Evolutionary conservation across 2,888 invertebrate species (phyloP).

Genomic region (Apotomis turbidana): DNA sequence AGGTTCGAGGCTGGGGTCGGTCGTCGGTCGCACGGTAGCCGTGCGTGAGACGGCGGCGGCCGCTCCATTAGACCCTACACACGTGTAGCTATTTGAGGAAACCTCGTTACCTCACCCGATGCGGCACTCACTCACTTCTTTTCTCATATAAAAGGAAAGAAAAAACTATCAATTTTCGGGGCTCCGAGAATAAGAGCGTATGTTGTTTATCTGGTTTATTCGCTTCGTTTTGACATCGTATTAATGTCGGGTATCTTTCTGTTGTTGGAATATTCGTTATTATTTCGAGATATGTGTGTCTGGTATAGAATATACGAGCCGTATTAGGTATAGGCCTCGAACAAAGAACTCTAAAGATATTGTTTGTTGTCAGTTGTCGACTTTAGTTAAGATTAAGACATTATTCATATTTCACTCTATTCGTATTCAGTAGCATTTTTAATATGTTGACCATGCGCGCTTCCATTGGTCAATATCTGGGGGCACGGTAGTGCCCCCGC

Average conservation of each 20-base stretch:
- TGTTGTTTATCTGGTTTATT: slow-evolving; percentile 22
- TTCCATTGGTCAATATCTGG: no score
- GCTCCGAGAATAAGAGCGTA: slow-evolving; percentile 34
- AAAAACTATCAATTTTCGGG: slow-evolving; percentile 57
- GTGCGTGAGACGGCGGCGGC: slow-evolving; percentile 42
- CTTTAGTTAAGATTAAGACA: no score
- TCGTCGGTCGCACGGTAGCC: slow-evolving; percentile 16
- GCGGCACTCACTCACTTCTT: slow-evolving; percentile 56
- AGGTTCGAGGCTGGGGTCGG: slow-evolving; percentile 6
- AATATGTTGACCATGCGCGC: no score
- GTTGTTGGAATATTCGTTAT: slow-evolving; percentile 4
- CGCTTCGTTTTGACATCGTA: slow-evolving; percentile 20
- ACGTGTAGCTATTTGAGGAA: slow-evolving; percentile 67
- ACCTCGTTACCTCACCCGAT: slow-evolving; percentile 64
- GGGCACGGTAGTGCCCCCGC: no score
- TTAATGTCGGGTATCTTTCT: slow-evolving; percentile 4
- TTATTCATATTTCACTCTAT: no score
- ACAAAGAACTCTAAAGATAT: no score
- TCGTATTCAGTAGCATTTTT: no score
- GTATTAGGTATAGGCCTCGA: no score
- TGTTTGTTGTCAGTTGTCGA: no score
- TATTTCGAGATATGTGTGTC: background rate
- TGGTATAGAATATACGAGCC: background rate
- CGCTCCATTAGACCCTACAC: slow-evolving; percentile 59
- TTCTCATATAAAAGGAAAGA: slow-evolving; percentile 53